A percentile compares a stretch with the other conserved stretches of the same genome.
Evolutionary conservation across 2,888 invertebrate species (phyloP).

Genomic region (Trypoxylon attenuatum): DNA sequence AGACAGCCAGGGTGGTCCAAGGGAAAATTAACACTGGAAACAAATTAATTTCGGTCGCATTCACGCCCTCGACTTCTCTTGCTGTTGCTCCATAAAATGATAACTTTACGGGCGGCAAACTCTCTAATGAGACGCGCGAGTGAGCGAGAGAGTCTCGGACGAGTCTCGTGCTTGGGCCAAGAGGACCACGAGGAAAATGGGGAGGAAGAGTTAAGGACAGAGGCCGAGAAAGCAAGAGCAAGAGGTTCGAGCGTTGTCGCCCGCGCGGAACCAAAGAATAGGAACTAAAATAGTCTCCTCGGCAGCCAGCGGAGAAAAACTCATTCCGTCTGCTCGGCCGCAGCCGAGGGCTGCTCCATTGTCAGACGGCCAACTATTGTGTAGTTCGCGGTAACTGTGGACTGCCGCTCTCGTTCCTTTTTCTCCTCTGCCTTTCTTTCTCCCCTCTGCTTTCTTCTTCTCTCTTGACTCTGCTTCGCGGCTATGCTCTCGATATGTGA

Average conservation of each 20-base stretch:
- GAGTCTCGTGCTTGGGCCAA: background rate
- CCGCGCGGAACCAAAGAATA: conserved; percentile 49
- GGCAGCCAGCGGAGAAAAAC: conserved; percentile 64
- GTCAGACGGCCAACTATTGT: conserved; percentile 62
- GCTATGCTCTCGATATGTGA: no score
- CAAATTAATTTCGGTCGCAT: conserved; percentile 38
- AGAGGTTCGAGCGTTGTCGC: conserved; percentile 26
- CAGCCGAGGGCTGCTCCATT: conserved; percentile 57
- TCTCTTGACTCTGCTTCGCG: background rate
- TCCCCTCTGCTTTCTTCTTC: conserved; percentile 7
- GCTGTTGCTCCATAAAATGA: conserved; percentile 55
- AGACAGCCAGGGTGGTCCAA: conserved; percentile 3
- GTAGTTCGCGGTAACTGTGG: conserved; percentile 57
- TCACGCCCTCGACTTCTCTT: no score
- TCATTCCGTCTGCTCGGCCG: conserved; percentile 62
- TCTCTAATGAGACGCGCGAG: conserved; percentile 28
- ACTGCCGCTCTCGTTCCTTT: conserved; percentile 38
- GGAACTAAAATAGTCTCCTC: conserved; percentile 61
- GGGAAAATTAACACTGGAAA: conserved; percentile 13
- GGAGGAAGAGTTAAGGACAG: conserved; percentile 6
- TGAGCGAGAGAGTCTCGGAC: background rate
- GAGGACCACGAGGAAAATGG: conserved; percentile 14
- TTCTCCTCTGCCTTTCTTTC: background rate
- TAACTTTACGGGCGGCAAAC: conserved; percentile 54
- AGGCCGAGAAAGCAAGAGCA: background rate